A percentile compares a stretch with the other conserved stretches of the same genome.
Evolutionary conservation across 2,113 vertebrate species (phyloP).

Genomic region (Copsychus sechellarum): DNA sequence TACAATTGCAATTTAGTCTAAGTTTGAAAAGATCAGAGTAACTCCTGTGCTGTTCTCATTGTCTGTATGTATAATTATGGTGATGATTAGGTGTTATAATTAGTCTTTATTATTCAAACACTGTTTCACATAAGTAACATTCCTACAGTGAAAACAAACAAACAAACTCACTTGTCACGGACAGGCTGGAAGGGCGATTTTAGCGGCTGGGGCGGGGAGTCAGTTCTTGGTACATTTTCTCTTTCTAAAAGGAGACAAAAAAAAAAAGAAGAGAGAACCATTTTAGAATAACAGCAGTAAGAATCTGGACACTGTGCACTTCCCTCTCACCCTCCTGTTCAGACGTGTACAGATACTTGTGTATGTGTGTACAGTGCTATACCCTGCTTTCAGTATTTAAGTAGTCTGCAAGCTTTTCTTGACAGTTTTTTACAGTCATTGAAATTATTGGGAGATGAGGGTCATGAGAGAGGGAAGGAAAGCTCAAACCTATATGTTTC

Average conservation of each 20-base stretch:
- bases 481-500: background rate
- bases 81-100: constrained; percentile 58
- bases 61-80: constrained; percentile 20
- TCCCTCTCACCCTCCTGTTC: background rate
- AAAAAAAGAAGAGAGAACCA: background rate
- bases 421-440: background rate
- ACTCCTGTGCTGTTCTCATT: constrained; percentile 21
- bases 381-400: background rate
- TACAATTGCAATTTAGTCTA: background rate
- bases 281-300: background rate
- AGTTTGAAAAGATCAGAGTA: constrained; percentile 14
- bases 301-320: background rate
- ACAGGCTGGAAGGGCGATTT: constrained; percentile 94
- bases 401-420: background rate
- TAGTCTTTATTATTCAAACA: constrained; percentile 58
- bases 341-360: background rate
- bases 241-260: constrained; percentile 77
- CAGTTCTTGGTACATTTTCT: constrained; percentile 85
- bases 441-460: background rate
- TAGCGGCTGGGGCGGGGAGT: constrained; percentile 87
- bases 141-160: constrained; percentile 59
- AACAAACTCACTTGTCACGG: constrained; percentile 89
- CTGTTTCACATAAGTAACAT: constrained; percentile 61
- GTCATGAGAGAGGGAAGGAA: background rate
- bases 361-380: background rate